Conservation (phyloP, 2,113 vertebrate species). For the Catagonus wagneri region DNA sequence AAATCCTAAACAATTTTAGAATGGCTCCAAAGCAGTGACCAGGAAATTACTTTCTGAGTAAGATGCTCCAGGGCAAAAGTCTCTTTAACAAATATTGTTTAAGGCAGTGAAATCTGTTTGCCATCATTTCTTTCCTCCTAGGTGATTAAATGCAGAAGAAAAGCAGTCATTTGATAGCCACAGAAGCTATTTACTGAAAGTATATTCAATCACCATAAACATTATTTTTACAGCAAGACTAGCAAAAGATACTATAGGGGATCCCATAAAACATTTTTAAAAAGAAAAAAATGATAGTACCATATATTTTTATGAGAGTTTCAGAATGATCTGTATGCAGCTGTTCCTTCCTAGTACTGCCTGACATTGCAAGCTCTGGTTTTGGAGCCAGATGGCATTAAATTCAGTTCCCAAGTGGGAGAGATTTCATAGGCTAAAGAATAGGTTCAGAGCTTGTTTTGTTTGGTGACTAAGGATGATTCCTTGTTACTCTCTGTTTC, state of each 20-base stretch:
- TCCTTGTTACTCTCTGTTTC: background rate
- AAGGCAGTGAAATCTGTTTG: conserved; percentile 76
- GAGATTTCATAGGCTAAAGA: conserved; percentile 52
- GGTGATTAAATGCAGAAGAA: conserved; percentile 79
- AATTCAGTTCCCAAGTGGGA: conserved; percentile 64
- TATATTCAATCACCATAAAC: conserved; percentile 80
- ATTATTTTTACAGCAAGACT: conserved; percentile 79
- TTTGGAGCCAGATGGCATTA: conserved; percentile 66
- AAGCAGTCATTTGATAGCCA: conserved; percentile 75
- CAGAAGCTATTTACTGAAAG: conserved; percentile 77
- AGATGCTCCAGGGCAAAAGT: conserved; percentile 66
- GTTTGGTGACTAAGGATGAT: conserved; percentile 41
- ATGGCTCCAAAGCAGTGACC: conserved; percentile 56
- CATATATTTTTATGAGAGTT: conserved; percentile 73
- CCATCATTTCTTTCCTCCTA: conserved; percentile 72
- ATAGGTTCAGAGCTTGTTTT: conserved; percentile 36
- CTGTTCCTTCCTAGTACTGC: conserved; percentile 64
- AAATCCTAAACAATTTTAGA: conserved; percentile 67
- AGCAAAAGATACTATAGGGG: conserved; percentile 72
- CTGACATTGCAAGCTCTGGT: conserved; percentile 46
- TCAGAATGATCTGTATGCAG: conserved; percentile 70
- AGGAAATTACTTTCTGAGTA: conserved; percentile 79
- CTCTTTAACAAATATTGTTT: conserved; percentile 79
- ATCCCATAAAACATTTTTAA: conserved; percentile 79
- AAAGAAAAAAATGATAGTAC: conserved; percentile 70